Base-by-base conservation (phyloP, 2,888 invertebrate species). In the Sphaerophoria taeniata region DNA sequence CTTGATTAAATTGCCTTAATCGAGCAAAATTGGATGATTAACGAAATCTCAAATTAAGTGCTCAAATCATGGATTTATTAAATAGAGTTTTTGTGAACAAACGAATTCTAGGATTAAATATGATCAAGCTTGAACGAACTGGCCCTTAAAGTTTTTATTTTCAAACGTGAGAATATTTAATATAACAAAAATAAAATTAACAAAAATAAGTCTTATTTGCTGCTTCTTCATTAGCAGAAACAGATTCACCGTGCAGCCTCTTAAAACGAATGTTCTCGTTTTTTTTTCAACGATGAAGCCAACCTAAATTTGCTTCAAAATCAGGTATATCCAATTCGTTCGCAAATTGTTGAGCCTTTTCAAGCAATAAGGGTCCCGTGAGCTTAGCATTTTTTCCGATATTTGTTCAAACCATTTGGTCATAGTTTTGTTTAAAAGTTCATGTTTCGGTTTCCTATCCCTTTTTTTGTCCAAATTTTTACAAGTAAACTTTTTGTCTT, bases 361-460 rank as follows among this genome's bases (percentile, higher is more conserved):
- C 55, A 11, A 53, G 47, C 7, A 63, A 36, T 14, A 74, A 65
- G 24, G 77, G 77, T 3, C 56, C 73, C 12, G 43, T 83, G 60
- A 75, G 74, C 55, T 78, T 58, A 45, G 79, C 72, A 55, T 72
- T 75, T 51, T 84, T 14, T 69, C 56, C 9, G 43, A 31, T 61
- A 84, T 67, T 45, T 72, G 63, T 65, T 75, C 75, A 67, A 84
- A 84, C 75, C 74, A 79, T 60, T 60, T 70, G 11, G n/a, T 31
- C 58, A 77, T 69, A 36, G 61, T 45, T 61, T 77, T 47, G 55
- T 70, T 69, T 34, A 53, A 47, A 9, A 73, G 9, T 24, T 63
- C 60, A 36, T 63, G 49, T 34, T 73, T 63, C 24, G 11, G n/a
- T n/a, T n/a, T n/a, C n/a, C n/a, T n/a, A n/a, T n/a, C n/a, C n/a